These are phyloP conservation scores for Mystacornis crossleyi DNA, from an alignment of 2,113 vertebrate species.

Conservation along the genomic window DNA sequence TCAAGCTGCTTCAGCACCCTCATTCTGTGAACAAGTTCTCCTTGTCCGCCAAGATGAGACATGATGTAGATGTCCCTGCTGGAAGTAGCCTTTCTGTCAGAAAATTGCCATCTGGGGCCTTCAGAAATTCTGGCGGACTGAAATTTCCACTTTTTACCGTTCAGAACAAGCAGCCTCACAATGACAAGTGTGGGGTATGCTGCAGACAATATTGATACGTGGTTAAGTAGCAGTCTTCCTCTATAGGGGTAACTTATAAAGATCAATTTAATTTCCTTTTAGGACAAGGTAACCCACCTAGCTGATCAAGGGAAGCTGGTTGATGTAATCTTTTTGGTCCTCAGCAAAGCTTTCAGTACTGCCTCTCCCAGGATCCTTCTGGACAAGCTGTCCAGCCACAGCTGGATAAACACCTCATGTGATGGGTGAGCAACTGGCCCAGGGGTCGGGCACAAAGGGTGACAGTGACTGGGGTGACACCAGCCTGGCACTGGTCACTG, in stretches of 20 bases:
- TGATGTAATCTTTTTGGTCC: neutral
- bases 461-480: neutral
- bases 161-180: neutral
- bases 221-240: neutral
- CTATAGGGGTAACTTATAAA: neutral
- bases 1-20: neutral
- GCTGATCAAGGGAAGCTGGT: neutral
- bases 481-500: neutral
- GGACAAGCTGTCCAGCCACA: neutral
- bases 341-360: neutral
- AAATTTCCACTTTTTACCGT: neutral
- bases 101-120: neutral
- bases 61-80: neutral
- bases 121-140: neutral
- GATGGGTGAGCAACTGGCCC: neutral
- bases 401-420: neutral
- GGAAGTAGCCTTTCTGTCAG: neutral
- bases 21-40: neutral
- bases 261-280: neutral
- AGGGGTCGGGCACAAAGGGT: neutral
- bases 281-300: neutral
- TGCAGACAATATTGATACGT: neutral
- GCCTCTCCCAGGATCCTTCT: neutral
- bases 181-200: neutral
- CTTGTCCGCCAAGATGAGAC: neutral